Conservation (phyloP, 2,797 vertebrate genomes). For the Sebastes matsubarae region DNA sequence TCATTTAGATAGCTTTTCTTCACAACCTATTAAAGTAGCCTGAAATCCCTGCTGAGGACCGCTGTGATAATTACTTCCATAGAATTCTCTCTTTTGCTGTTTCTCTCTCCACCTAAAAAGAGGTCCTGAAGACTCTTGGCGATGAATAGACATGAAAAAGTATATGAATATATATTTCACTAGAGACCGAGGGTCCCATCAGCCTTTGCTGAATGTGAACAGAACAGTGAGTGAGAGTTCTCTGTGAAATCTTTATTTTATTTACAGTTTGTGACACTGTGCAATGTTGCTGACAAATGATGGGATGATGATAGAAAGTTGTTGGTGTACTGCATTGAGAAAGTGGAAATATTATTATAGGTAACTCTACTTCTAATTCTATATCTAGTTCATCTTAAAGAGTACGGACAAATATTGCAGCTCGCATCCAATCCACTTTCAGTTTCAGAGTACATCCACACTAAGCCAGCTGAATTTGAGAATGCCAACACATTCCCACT, state of each 20-base stretch:
- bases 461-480: not conserved
- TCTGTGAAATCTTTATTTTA: not conserved
- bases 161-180: constrained; percentile 17
- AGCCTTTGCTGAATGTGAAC: not conserved
- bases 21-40: constrained; percentile 12
- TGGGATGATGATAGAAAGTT: not conserved
- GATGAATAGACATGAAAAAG: not conserved
- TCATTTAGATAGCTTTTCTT: constrained; percentile 12
- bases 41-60: constrained; percentile 1
- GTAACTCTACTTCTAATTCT: not conserved
- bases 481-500: not conserved
- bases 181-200: not conserved
- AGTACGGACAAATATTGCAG: not conserved
- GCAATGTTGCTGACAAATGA: not conserved
- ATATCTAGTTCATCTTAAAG: not conserved
- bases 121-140: not conserved
- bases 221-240: not conserved
- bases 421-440: not conserved
- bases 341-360: not conserved
- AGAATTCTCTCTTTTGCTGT: not conserved
- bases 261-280: constrained; percentile 6
- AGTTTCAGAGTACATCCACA: not conserved
- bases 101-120: not conserved
- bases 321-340: too few species aligned
- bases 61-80: constrained; percentile 22